Evolutionary conservation across 2,797 vertebrate species (phyloP).

Genomic region (Tokudaia muenninki): DNA sequence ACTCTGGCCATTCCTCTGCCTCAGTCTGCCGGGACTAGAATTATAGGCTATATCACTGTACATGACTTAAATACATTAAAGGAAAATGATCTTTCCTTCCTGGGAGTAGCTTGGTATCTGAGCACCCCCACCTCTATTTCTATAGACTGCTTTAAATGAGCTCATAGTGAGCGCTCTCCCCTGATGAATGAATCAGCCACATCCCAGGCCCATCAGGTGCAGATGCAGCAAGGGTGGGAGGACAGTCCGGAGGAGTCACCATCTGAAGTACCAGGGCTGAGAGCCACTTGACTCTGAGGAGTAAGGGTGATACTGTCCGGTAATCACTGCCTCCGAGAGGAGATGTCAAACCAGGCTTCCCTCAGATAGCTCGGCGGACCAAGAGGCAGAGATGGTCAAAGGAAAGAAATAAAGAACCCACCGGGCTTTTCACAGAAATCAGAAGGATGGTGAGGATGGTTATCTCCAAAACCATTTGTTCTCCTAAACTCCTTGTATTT

Average conservation of each 20-base stretch:
- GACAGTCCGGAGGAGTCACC: background rate
- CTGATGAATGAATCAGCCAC: background rate
- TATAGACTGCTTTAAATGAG: constrained; percentile 34
- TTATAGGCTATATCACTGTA: background rate
- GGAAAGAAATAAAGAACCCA: background rate
- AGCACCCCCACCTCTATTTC: constrained; percentile 7
- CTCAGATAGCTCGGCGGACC: background rate
- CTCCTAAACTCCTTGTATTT: background rate
- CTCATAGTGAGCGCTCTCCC: background rate
- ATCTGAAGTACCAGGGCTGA: background rate
- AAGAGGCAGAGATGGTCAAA: background rate
- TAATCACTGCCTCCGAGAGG: background rate
- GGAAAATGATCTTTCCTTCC: background rate
- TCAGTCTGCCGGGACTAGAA: background rate
- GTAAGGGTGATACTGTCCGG: background rate
- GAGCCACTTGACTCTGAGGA: constrained; percentile 68
- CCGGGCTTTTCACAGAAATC: background rate
- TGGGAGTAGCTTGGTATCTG: background rate
- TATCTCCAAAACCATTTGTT: background rate
- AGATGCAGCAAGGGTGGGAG: background rate
- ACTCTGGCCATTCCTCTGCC: background rate
- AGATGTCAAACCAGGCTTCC: background rate
- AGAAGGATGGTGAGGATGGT: background rate
- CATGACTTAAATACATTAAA: background rate
- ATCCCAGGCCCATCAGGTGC: background rate